Conservation (phyloP, 35 echinoderm and acorn worm species). For the Diadema setosum region DNA sequence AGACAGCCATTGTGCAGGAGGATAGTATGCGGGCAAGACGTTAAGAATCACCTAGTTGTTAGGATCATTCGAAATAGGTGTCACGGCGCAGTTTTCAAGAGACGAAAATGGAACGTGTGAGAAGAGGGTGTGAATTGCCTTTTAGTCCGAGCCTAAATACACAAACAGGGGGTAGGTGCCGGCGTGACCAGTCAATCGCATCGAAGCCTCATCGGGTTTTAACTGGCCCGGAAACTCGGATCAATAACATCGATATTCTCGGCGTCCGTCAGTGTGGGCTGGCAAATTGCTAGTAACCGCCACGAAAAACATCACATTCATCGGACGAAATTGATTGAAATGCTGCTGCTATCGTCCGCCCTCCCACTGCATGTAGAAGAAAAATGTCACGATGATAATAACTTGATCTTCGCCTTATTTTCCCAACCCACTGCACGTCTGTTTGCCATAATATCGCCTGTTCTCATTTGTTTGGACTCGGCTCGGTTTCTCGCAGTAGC, state of each 20-base stretch:
- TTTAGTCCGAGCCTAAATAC: neutral
- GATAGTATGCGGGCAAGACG: too few species aligned
- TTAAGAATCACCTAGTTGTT: too few species aligned
- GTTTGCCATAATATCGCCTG: neutral
- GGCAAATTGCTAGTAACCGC: conserved; percentile 20
- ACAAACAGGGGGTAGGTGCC: conserved; percentile 1
- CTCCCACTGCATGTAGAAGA: neutral
- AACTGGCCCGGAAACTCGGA: neutral
- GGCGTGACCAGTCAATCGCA: neutral
- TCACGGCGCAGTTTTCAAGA: too few species aligned
- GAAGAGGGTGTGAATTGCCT: conserved; percentile 22
- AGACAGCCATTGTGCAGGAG: too few species aligned
- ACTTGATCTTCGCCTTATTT: too few species aligned
- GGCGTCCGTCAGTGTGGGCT: neutral
- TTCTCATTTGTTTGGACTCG: neutral
- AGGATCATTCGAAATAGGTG: too few species aligned
- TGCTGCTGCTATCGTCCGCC: neutral
- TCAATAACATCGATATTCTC: neutral
- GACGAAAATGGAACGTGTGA: neutral
- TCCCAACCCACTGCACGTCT: neutral
- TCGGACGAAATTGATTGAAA: neutral
- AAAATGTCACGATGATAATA: too few species aligned
- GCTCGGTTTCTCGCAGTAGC: too few species aligned
- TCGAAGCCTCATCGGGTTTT: neutral
- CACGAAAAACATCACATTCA: neutral